A percentile compares a stretch with the other conserved stretches of the same genome.
phyloP scores from a whole-genome alignment of 2,888 invertebrate genomes.

The Mythimna ferrago region DNA sequence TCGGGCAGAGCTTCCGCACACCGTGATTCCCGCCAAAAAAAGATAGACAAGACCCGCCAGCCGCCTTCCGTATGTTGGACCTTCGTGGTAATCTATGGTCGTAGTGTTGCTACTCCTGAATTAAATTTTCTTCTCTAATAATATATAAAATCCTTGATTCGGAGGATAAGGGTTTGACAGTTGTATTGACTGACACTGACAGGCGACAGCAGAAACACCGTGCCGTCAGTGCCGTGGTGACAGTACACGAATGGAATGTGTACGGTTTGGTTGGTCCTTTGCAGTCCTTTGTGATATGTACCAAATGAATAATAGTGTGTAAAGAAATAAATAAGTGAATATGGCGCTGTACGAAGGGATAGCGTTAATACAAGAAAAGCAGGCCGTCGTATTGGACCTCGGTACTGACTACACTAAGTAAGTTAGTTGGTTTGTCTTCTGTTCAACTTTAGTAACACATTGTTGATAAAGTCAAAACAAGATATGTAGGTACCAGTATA shows the following conservation, averaged over 20 bases:
- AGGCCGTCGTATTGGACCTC: conserved; percentile 97
- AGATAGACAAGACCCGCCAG: too few relatives aligned
- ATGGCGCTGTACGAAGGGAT: conserved; percentile 96
- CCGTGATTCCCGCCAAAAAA: too few relatives aligned
- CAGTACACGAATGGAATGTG: neutral
- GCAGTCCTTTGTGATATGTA: neutral
- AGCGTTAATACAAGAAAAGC: conserved; percentile 95
- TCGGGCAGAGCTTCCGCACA: too few relatives aligned
- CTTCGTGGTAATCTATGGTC: too few relatives aligned
- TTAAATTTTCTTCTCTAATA: too few relatives aligned
- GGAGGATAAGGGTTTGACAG: too few relatives aligned
- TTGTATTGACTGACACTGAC: too few relatives aligned
- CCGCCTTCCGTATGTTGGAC: too few relatives aligned
- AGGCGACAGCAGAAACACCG: too few relatives aligned
- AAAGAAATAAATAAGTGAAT: conserved; percentile 11
- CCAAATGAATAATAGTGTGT: neutral
- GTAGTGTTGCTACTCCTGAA: too few relatives aligned
- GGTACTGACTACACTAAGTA: conserved; percentile 98
- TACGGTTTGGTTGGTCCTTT: neutral
- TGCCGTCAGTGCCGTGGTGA: too few relatives aligned
- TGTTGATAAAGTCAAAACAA: neutral
- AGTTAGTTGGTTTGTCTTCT: conserved; percentile 90
- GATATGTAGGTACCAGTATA: neutral
- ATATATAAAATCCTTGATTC: too few relatives aligned
- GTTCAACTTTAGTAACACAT: neutral